Conservation (phyloP, 2,888 invertebrate genomes). For the Nowickia ferox region DNA sequence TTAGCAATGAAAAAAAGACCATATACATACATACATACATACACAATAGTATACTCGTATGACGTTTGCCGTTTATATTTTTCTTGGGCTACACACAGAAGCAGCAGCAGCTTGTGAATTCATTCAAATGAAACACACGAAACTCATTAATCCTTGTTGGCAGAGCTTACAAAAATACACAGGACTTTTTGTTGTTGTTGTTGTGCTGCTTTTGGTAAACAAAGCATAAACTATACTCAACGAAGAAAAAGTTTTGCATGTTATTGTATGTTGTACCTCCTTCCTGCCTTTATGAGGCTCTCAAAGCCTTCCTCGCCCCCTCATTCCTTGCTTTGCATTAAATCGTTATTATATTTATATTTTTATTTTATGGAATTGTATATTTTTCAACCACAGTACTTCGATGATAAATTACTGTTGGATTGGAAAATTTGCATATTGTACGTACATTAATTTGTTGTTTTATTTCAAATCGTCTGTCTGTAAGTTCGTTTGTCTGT, state of each 20-base stretch:
- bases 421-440: conserved; percentile 72
- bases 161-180: conserved; percentile 15
- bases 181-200: conserved; percentile 46
- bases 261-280: conserved; percentile 38
- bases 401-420: conserved; percentile 71
- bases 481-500: conserved; percentile 4
- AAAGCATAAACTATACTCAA: conserved; percentile 55
- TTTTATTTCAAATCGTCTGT: conserved; percentile 19
- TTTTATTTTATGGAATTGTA: conserved; percentile 17
- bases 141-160: conserved; percentile 79
- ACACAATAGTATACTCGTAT: conserved; percentile 23
- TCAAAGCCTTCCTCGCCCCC: not conserved
- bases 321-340: conserved; percentile 10
- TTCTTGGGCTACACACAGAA: conserved; percentile 41
- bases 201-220: conserved; percentile 20
- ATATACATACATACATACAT: too few species aligned
- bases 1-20: conserved; percentile 10
- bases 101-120: conserved; percentile 69
- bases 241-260: conserved; percentile 60
- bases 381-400: conserved; percentile 16
- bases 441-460: conserved; percentile 47
- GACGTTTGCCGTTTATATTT: conserved; percentile 14
- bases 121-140: conserved; percentile 76
- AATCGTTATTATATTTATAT: conserved; percentile 60
- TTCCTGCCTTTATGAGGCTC: not conserved